These are phyloP conservation scores for Idris sp. DNA, from an alignment of 1,140 invertebrate genomes.

Conservation along the genomic window DNA sequence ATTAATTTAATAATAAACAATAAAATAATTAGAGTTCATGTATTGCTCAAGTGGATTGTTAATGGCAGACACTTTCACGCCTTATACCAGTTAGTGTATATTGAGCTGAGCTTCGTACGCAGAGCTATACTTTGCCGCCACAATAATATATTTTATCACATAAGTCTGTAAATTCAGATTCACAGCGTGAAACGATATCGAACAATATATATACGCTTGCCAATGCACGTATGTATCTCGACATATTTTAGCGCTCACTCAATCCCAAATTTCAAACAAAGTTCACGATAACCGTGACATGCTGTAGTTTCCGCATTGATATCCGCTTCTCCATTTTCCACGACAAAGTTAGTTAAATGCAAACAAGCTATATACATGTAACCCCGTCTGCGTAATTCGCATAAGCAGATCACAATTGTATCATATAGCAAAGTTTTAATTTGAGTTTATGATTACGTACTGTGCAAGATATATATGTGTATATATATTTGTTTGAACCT, in stretches of 20 bases:
- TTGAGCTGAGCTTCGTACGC: constrained; percentile 15
- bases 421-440: constrained; percentile 44
- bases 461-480: too few relatives aligned
- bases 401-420: constrained; percentile 62
- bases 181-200: constrained; percentile 50
- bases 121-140: constrained; percentile 21
- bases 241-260: constrained; percentile 61
- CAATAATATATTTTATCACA: constrained; percentile 58
- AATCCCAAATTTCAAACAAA: constrained; percentile 62
- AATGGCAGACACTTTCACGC: constrained; percentile 44
- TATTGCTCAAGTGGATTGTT: constrained; percentile 44
- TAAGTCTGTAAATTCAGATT: constrained; percentile 61
- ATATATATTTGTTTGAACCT: constrained; percentile 26
- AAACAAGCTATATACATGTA: constrained; percentile 50
- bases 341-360: constrained; percentile 65
- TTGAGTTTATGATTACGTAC: constrained; percentile 43
- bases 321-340: constrained; percentile 74
- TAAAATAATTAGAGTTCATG: constrained; percentile 39
- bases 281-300: constrained; percentile 68
- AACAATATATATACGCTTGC: constrained; percentile 55
- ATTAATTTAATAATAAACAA: constrained; percentile 53
- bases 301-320: constrained; percentile 65
- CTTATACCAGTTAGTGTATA: constrained; percentile 34
- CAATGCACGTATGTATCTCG: constrained; percentile 55
- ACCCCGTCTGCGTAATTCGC: constrained; percentile 50